Percentiles rank a stretch among this genome's conserved stretches.
phyloP scores from a whole-genome alignment of 2,888 invertebrate genomes.

The Meandrusa payeni region DNA sequence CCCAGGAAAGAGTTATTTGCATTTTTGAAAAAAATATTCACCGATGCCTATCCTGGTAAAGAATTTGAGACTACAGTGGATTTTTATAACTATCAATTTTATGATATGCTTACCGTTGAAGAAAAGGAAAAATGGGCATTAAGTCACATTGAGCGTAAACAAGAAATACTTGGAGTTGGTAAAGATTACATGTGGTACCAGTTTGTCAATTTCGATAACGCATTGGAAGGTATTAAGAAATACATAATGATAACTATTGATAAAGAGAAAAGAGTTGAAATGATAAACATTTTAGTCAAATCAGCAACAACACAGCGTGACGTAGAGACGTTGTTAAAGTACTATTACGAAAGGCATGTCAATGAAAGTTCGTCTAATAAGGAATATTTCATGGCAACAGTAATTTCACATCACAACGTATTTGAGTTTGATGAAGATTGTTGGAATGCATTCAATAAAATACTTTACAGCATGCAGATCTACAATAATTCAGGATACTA shows the following conservation, averaged over 20 bases:
- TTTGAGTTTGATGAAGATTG: conserved; percentile 46
- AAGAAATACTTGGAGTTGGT: conserved; percentile 41
- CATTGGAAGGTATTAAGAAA: conserved; percentile 45
- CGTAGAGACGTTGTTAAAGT: conserved; percentile 41
- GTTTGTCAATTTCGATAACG: conserved; percentile 46
- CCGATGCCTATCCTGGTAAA: conserved; percentile 39
- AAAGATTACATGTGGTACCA: conserved; percentile 48
- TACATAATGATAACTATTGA: conserved; percentile 38
- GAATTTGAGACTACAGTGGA: conserved; percentile 42
- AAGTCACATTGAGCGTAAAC: conserved; percentile 39
- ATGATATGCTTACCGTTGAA: conserved; percentile 40
- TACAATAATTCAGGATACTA: conserved; percentile 32
- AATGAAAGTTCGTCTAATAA: conserved; percentile 43
- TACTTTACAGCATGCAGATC: conserved; percentile 45
- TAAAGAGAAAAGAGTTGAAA: conserved; percentile 34
- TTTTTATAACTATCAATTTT: conserved; percentile 40
- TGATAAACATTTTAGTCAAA: conserved; percentile 40
- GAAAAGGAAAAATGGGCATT: conserved; percentile 53
- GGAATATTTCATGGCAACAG: conserved; percentile 39
- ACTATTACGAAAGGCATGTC: conserved; percentile 50
- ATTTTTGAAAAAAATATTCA: conserved; percentile 44
- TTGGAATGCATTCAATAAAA: conserved; percentile 48
- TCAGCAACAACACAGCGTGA: conserved; percentile 43
- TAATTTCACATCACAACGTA: conserved; percentile 39
- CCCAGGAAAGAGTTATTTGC: conserved; percentile 38